phyloP scores from a whole-genome alignment of 2,797 vertebrate genomes.

The Pogonophryne albipinna region DNA sequence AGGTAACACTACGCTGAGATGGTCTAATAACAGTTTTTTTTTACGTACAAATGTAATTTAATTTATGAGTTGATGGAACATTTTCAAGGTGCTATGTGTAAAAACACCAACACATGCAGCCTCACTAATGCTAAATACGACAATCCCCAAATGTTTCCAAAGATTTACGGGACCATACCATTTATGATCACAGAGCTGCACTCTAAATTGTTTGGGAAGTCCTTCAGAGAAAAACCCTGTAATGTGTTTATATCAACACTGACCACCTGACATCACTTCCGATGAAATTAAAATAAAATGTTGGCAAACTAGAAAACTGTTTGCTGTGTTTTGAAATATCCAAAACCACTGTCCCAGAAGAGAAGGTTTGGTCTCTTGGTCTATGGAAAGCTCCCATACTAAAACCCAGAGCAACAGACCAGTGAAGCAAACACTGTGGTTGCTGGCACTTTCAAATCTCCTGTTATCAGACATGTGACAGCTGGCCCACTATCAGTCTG shows the following conservation, averaged over 20 bases:
- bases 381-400: constrained; percentile 44
- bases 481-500: constrained; percentile 62
- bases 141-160: constrained; percentile 15
- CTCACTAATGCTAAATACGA: constrained; percentile 27
- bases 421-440: constrained; percentile 55
- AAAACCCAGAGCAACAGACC: constrained; percentile 43
- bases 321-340: constrained; percentile 36
- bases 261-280: constrained; percentile 32
- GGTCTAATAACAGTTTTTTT: constrained; percentile 51
- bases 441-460: constrained; percentile 54
- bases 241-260: constrained; percentile 29
- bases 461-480: constrained; percentile 70
- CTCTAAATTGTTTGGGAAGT: constrained; percentile 18
- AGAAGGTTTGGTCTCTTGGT: constrained; percentile 25
- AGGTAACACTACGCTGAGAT: constrained; percentile 37
- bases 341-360: constrained; percentile 46
- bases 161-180: constrained; percentile 15
- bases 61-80: constrained; percentile 44
- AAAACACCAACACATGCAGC: constrained; percentile 13
- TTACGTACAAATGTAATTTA: constrained; percentile 31
- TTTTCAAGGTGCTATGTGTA: constrained; percentile 17
- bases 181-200: constrained; percentile 4
- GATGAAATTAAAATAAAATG: constrained; percentile 26
- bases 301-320: constrained; percentile 36
- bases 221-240: constrained; percentile 9